Conservation (phyloP, 2,888 invertebrate species). For the Ormyrus thymus region DNA sequence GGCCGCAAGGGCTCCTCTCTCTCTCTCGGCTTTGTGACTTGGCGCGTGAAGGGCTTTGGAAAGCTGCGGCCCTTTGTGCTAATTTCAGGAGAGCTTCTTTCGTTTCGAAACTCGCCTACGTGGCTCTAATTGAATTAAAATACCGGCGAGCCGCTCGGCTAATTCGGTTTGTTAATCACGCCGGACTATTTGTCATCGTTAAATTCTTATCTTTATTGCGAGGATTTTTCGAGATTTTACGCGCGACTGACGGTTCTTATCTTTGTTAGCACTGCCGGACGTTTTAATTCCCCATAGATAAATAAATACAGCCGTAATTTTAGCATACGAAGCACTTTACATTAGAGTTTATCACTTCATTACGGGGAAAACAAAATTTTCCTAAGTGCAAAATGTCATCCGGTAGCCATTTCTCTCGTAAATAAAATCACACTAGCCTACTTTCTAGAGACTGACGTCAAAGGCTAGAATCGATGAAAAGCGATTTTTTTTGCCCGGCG, state of each 20-base stretch:
- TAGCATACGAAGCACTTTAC: not conserved
- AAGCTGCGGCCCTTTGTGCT: slow-evolving; percentile 38
- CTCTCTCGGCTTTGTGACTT: slow-evolving; percentile 67
- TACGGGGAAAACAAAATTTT: slow-evolving; percentile 29
- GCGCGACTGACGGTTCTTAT: not conserved
- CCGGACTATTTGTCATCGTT: not conserved
- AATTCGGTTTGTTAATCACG: not conserved
- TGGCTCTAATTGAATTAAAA: too few species aligned
- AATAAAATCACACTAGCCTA: slow-evolving; percentile 33
- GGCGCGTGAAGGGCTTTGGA: slow-evolving; percentile 66
- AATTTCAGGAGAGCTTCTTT: too few species aligned
- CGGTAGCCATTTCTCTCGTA: slow-evolving; percentile 26
- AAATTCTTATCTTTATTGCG: slow-evolving; percentile 3
- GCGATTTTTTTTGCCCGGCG: slow-evolving; percentile 12
- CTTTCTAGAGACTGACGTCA: slow-evolving; percentile 38
- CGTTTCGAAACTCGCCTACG: too few species aligned
- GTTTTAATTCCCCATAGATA: not conserved
- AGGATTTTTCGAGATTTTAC: not conserved
- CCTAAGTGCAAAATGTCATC: slow-evolving; percentile 24
- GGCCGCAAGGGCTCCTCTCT: too few species aligned
- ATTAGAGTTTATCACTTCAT: slow-evolving; percentile 39
- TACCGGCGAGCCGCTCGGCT: too few species aligned
- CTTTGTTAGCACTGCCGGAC: slow-evolving; percentile 9
- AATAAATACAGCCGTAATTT: not conserved
- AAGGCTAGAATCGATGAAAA: slow-evolving; percentile 29